Evolutionary conservation across 2,888 invertebrate genomes (phyloP).

Genomic region (Ennomos erosarius): DNA sequence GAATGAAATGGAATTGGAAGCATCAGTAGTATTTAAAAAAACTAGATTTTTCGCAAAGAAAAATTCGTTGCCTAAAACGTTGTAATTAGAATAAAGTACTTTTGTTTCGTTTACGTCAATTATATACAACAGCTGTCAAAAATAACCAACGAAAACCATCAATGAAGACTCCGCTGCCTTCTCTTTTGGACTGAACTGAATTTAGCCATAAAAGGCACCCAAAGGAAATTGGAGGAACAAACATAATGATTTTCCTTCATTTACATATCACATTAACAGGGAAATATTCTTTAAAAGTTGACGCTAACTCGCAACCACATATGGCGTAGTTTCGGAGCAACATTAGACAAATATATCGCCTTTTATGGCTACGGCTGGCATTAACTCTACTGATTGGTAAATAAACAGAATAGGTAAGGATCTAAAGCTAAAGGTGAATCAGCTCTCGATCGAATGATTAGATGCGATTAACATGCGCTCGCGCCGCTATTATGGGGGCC

Average conservation of each 20-base stretch:
- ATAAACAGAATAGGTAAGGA: conserved; percentile 79
- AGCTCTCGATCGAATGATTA: conserved; percentile 82
- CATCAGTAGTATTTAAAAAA: background rate
- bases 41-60: too few relatives aligned
- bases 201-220: conserved; percentile 61
- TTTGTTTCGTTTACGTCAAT: too few relatives aligned
- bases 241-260: conserved; percentile 80
- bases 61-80: too few relatives aligned
- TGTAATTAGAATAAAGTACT: too few relatives aligned
- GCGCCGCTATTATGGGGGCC: conserved; percentile 52
- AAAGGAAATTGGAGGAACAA: conserved; percentile 67
- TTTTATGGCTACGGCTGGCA: conserved; percentile 76
- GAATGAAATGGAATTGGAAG: conserved; percentile 5
- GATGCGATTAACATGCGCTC: conserved; percentile 79
- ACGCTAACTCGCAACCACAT: conserved; percentile 77
- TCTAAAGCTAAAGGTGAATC: conserved; percentile 72
- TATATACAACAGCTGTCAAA: too few relatives aligned
- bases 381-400: conserved; percentile 79
- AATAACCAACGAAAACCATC: too few relatives aligned
- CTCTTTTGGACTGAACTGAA: conserved; percentile 41
- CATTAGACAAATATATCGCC: conserved; percentile 81
- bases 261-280: conserved; percentile 74
- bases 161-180: background rate
- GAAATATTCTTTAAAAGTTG: conserved; percentile 72
- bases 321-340: conserved; percentile 77